Base-by-base conservation (phyloP, 2,888 invertebrate species). In the Sthenelais limicola region DNA sequence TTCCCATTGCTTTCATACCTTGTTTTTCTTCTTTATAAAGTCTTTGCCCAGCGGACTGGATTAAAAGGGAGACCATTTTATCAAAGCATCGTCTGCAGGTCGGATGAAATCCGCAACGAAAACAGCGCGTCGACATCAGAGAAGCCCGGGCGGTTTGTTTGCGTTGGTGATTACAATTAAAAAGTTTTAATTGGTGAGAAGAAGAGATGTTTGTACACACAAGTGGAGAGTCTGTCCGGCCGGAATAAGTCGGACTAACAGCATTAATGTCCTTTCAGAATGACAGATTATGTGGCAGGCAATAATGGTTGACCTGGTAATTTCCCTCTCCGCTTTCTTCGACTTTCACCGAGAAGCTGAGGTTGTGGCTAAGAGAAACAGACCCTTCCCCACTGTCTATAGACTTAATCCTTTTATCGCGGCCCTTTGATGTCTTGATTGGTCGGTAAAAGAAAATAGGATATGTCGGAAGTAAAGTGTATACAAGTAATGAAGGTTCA, bases 131-230 rank as follows among this genome's bases (percentile, higher is more conserved):
- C 38, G 38, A 62, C 62, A 62, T 62, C 62, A 62, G 38, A 62
- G 38, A 43, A 9, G 7, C 5, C 38, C n/a, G 3, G 62, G 38
- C 62, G n/a, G 62, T 7, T 24, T 62, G 62, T 62, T 62, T 62
- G 62, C 35, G 24, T 35, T 35, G 3, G 26, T 38, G 62, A 62
- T 62, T 62, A 62, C 62, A 62, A 62, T 62, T 62, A 62, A 62
- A 62, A 62, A 62, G 38, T 62, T 62, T 62, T 62, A 62, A 62
- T 62, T 62, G 62, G 62, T 43, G 38, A 38, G 62, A 24, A 62
- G 62, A 62, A 43, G 5, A 43, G 26, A 38, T 62, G 62, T 62
- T 62, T 62, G 62, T 62, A 62, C 62, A 62, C 62, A 62, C n/a
- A 21, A 21, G 24, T 2, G 4, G 62, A 38, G 62, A 26, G 62